Evolutionary conservation across 53 echinoderm and acorn worm genomes (phyloP).

Genomic region (Zoroaster sp.): DNA sequence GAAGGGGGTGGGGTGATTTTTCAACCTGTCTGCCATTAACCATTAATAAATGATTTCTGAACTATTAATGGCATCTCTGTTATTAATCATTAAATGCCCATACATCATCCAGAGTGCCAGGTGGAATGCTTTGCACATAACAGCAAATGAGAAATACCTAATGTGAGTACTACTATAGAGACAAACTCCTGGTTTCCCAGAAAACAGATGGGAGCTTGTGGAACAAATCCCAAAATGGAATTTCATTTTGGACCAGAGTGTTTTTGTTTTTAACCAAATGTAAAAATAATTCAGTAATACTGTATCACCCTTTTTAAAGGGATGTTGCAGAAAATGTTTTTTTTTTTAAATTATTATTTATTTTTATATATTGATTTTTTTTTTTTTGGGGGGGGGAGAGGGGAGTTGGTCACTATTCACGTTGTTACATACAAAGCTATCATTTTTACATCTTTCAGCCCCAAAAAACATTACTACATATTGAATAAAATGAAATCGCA

Average conservation of each 20-base stretch:
- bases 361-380: too few relatives aligned
- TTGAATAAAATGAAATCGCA: too few relatives aligned
- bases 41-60: not conserved
- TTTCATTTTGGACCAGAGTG: not conserved
- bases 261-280: too few relatives aligned
- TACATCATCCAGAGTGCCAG: not conserved
- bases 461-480: too few relatives aligned
- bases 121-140: not conserved
- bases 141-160: not conserved
- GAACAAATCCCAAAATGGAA: not conserved
- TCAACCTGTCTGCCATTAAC: not conserved
- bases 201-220: not conserved
- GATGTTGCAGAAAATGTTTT: too few relatives aligned
- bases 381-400: too few relatives aligned
- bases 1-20: not conserved
- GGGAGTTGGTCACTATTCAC: too few relatives aligned
- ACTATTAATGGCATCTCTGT: not conserved
- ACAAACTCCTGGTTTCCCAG: not conserved
- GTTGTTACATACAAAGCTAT: too few relatives aligned
- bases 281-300: too few relatives aligned
- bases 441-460: too few relatives aligned
- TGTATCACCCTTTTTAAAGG: too few relatives aligned
- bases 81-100: not conserved
- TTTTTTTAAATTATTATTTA: too few relatives aligned
- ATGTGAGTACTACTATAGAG: not conserved